phyloP scores from a whole-genome alignment of 2,888 invertebrate species.

The Polyommatus icarus region DNA sequence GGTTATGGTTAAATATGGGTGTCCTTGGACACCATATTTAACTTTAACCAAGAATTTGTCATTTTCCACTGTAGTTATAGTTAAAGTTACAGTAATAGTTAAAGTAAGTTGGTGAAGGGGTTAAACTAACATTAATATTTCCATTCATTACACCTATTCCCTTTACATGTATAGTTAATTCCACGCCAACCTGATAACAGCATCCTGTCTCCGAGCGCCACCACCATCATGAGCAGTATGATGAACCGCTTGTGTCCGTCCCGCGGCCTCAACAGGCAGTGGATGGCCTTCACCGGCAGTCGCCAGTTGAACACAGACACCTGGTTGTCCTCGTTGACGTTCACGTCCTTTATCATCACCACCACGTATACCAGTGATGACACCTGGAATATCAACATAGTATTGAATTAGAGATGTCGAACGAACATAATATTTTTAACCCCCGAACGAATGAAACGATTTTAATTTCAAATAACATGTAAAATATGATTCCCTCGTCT shows the following conservation, averaged over 20 bases:
- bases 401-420: background rate
- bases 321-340: slow-evolving; percentile 81
- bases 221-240: slow-evolving; percentile 84
- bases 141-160: too few species aligned
- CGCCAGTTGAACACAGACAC: slow-evolving; percentile 75
- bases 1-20: too few species aligned
- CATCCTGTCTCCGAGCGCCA: slow-evolving; percentile 72
- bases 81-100: too few species aligned
- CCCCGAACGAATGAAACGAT: too few species aligned
- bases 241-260: slow-evolving; percentile 82
- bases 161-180: too few species aligned
- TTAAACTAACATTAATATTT: too few species aligned
- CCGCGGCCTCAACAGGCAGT: slow-evolving; percentile 82
- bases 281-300: slow-evolving; percentile 66
- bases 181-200: slow-evolving; percentile 58
- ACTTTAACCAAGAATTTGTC: too few species aligned
- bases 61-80: too few species aligned
- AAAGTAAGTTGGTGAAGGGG: too few species aligned
- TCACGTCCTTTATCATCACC: slow-evolving; percentile 82
- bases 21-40: too few species aligned
- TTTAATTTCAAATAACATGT: too few species aligned
- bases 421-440: background rate
- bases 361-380: slow-evolving; percentile 83
- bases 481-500: too few species aligned
- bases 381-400: slow-evolving; percentile 52